Evolutionary conservation across 92 coral and sea anemone genomes (phyloP), one percentile per base, ranked within the genome.

Genomic region (Nematostella vectensis): DNA sequence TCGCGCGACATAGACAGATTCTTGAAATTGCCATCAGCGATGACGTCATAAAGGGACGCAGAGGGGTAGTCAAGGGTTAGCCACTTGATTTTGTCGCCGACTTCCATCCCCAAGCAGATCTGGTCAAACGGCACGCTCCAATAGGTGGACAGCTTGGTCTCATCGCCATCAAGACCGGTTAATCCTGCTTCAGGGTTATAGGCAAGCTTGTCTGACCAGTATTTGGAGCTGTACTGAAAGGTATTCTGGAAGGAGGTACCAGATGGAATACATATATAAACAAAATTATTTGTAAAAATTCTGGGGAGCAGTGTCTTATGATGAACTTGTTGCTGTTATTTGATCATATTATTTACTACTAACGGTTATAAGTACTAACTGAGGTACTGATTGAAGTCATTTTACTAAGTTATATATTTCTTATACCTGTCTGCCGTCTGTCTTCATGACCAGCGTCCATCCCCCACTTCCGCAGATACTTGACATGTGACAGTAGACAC

Each of bases 41-140:
- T 25, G 33, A 50, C 56, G 4, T 50, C 56, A 50, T 50, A 50
- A 9, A 50, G 56, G 20, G 56, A 50, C 20, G 36, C 17, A 31
- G 56, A 31, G 3, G 26, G 1, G 31, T 50, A 50, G 29, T 31
- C 31, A 3, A 50, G 26, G 17, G 56, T 10, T 12, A 13, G 26
- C 20, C 26, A 50, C 1, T 50, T 50, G 25, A 25, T 50, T 31
- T 11, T 13, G 27, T 43, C 63, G 3, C 26, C 25, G 2, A 33
- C 27, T 27, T 25, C 55, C 30, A 66, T 52, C 20, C 72, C 72
- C 9, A 66, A 44, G 33, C 72, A 66, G 37, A 66, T 29, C 28
- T 66, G 62, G 18, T 43, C 10, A 17, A 66, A 66, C 11, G 72
- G 72, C 21, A 31, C 37, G 20, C 54, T 53, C 72, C 72, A 66